Evolutionary conservation across 2,888 invertebrate species (phyloP).

Genomic region (Ormyrus pomaceus): DNA sequence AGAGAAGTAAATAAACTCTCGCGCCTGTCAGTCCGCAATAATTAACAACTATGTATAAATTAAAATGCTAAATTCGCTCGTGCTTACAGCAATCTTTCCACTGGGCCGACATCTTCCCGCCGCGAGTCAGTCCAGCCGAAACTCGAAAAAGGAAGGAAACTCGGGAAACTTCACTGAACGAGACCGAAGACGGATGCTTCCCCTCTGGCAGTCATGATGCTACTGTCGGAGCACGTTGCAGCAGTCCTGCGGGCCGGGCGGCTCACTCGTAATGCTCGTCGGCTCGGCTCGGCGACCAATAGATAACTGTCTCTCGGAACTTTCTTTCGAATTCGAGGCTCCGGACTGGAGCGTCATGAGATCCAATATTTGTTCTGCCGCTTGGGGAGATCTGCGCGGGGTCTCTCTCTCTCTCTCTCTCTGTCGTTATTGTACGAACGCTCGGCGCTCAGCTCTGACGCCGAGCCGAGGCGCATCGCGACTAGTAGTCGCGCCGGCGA

Average conservation of each 20-base stretch:
- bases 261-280: not conserved
- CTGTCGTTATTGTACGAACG: too few relatives aligned
- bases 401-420: too few relatives aligned
- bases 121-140: too few relatives aligned
- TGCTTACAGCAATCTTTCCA: constrained; percentile 49
- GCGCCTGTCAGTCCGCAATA: not conserved
- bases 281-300: constrained; percentile 4
- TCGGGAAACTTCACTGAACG: too few relatives aligned
- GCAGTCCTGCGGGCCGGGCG: not conserved
- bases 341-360: constrained; percentile 10
- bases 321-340: constrained; percentile 35
- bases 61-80: too few relatives aligned
- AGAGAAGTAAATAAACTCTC: not conserved
- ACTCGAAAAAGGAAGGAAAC: too few relatives aligned
- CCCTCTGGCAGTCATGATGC: not conserved
- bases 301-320: constrained; percentile 32
- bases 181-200: too few relatives aligned
- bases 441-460: too few relatives aligned
- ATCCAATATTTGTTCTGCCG: constrained; percentile 37
- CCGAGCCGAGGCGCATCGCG: too few relatives aligned
- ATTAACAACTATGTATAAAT: not conserved
- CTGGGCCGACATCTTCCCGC: constrained; percentile 11
- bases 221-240: not conserved
- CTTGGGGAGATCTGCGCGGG: not conserved
- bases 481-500: too few relatives aligned